Evolutionary conservation across 1,140 invertebrate species (phyloP), one percentile per base, ranked within the genome.

Genomic region (Neodiprion pinetum): DNA sequence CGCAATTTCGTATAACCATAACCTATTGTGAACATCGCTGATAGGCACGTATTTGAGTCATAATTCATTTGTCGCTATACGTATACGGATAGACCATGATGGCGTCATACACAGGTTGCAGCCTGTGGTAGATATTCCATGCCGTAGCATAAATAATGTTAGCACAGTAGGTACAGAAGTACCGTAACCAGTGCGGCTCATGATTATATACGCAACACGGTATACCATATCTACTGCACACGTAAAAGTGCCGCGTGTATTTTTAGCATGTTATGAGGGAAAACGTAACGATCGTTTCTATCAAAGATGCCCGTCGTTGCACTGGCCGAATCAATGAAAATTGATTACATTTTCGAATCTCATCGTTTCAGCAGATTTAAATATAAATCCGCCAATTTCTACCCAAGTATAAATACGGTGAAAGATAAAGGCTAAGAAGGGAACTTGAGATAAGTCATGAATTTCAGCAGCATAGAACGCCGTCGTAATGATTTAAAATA

Each of bases 381-480:
- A 9, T 14, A 61, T 61, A 61, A 17, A 61, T 17, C n/a, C 53
- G n/a, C 53, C 53, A 61, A 61, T 61, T 61, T 61, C n/a, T 17
- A 61, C n/a, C 53, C 53, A 17, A 14, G 28, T 40, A 40, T 9
- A 14, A 61, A 61, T 61, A 61, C 53, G 53, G 8, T 9, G 53
- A 61, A 61, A 61, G 53, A 61, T 61, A 14, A 61, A 11, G n/a
- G 53, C n/a, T 61, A 9, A 61, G 53, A 9, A 61, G 53, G 53
- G 53, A 61, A 61, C 53, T 61, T 61, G 53, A 61, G 53, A 61
- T 61, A 61, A 69, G 67, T 69, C 67, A 69, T 69, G 67, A 69
- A 69, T 69, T 69, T 21, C 11, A 47, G 67, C 14, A 69, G 67
- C 40, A 47, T 69, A 69, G 67, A 69, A 69, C 67, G 67, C 67